These are phyloP conservation scores for Oreohelix idahoensis DNA, from an alignment of 1,140 invertebrate genomes.

Conservation along the genomic window DNA sequence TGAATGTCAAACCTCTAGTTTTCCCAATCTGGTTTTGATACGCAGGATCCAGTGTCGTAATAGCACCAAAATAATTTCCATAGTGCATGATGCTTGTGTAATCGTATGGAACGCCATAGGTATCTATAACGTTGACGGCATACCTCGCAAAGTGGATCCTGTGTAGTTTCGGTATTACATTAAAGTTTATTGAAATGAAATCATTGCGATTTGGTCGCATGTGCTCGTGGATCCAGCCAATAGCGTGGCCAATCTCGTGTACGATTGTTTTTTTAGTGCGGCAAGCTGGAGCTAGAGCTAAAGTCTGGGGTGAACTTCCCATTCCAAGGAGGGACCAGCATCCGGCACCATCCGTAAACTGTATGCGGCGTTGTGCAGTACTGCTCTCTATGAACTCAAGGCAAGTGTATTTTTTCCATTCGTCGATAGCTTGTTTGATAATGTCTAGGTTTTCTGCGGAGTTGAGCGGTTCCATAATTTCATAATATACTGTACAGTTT, in stretches of 20 bases:
- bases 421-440: neutral
- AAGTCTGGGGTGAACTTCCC: neutral
- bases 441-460: too few relatives aligned
- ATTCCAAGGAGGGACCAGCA: neutral
- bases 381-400: neutral
- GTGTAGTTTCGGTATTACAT: too few relatives aligned
- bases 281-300: neutral
- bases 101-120: slow-evolving; percentile 89
- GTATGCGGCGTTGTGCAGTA: neutral
- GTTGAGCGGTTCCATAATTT: too few relatives aligned
- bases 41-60: slow-evolving; percentile 47
- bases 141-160: too few relatives aligned
- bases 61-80: slow-evolving; percentile 67
- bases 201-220: slow-evolving; percentile 71
- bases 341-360: neutral
- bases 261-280: slow-evolving; percentile 54
- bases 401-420: neutral
- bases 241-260: slow-evolving; percentile 70
- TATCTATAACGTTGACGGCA: too few relatives aligned
- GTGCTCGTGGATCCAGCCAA: slow-evolving; percentile 78
- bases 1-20: slow-evolving; percentile 51
- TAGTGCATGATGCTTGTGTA: slow-evolving; percentile 96
- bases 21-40: slow-evolving; percentile 59
- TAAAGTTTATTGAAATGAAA: slow-evolving; percentile 67
- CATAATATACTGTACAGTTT: too few relatives aligned